Evolutionary conservation across 2,113 vertebrate species (phyloP), one percentile per base, ranked within the genome.

Genomic region (Casuarius casuarius): DNA sequence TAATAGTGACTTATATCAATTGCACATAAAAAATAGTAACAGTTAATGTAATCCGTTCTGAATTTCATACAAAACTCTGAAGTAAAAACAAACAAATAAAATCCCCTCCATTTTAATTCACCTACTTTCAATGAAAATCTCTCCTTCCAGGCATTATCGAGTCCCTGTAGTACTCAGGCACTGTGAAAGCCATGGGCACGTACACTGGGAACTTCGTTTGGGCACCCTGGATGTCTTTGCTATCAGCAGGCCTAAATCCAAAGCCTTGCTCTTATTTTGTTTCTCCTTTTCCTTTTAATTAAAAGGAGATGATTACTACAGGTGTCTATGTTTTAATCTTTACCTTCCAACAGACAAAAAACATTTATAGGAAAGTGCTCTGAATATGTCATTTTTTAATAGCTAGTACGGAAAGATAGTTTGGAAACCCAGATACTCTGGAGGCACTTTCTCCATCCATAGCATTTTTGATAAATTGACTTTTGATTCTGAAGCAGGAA

Each of bases 401-500:
- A 74, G 46, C n/a, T 46, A n/a, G 29, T 56, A 84, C 68, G 63
- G 77, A 79, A 73, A 80, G 23, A 40, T 3, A 76, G 52, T 44
- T 85, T 67, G 75, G 73, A 86, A 96, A 77, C 21, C 20, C 76
- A 84, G 89, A 66, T 46, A 70, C 70, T 68, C 78, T 59, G 75
- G 52, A 93, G 93, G 84, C 54, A 29, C 75, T 90, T 66, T 76
- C 59, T 80, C 71, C 54, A 87, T 79, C 67, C 75, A 77, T 3
- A 59, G n/a, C 19, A 10, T 66, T 62, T 80, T 83, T 85, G 68
- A 66, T 74, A 88, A 85, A 86, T 12, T 86, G 85, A 63, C 54
- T 84, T 90, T 83, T 86, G 67, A 72, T 95, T 85, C 72, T 46
- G 35, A 42, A 72, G 79, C 75, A 93, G 77, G 48, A 58, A 66